Conservation (phyloP, 2,888 invertebrate species). For the Lottia gigantea region DNA sequence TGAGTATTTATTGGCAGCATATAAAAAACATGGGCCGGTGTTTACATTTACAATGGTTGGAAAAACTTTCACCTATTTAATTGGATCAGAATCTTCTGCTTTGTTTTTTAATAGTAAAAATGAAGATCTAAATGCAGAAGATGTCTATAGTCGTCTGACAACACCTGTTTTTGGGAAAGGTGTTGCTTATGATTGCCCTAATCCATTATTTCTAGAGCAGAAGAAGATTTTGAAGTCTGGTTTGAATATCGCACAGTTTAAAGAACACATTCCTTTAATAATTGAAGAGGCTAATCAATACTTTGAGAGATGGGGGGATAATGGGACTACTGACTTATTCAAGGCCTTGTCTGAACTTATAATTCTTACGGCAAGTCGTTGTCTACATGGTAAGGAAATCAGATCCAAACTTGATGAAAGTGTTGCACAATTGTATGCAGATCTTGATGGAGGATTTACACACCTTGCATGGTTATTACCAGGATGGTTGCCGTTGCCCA, state of each 20-base stretch:
- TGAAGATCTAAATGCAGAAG: conserved; percentile 62
- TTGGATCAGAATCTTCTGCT: conserved; percentile 55
- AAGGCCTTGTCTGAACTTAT: conserved; percentile 58
- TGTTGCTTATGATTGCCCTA: conserved; percentile 61
- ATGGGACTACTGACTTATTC: conserved; percentile 54
- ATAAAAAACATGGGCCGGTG: conserved; percentile 62
- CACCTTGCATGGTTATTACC: conserved; percentile 59
- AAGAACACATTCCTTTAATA: conserved; percentile 53
- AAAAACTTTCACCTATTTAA: conserved; percentile 60
- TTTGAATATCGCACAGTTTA: conserved; percentile 57
- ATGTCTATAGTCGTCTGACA: conserved; percentile 55
- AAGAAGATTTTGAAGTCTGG: conserved; percentile 63
- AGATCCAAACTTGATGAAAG: conserved; percentile 48
- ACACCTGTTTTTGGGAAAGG: conserved; percentile 63
- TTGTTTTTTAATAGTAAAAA: conserved; percentile 62
- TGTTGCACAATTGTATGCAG: conserved; percentile 57
- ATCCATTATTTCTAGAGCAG: conserved; percentile 60
- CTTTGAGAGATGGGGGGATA: conserved; percentile 53
- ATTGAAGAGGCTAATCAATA: conserved; percentile 53
- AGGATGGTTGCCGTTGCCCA: conserved; percentile 60
- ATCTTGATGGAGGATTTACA: conserved; percentile 60
- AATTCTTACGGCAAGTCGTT: conserved; percentile 60
- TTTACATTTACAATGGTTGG: conserved; percentile 64
- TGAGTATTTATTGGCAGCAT: conserved; percentile 54
- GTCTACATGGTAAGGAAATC: conserved; percentile 60